These are phyloP conservation scores for Caenorhabditis angaria DNA, from an alignment of 2,888 invertebrate genomes.

Conservation along the genomic window DNA sequence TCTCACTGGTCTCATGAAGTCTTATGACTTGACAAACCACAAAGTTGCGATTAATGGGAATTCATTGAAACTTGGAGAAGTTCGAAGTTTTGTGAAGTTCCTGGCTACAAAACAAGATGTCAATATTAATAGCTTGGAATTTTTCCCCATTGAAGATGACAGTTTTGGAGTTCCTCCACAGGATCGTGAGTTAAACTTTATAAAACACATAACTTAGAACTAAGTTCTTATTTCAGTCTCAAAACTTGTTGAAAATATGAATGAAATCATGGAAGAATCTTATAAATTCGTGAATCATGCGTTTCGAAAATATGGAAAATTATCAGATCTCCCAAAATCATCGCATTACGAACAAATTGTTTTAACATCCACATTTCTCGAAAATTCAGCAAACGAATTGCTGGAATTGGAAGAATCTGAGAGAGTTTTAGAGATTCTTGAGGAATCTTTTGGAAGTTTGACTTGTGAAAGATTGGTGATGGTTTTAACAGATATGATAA, in stretches of 20 bases:
- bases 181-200: conserved; percentile 8
- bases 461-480: conserved; percentile 21
- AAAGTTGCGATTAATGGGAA: conserved; percentile 11
- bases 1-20: conserved; percentile 12
- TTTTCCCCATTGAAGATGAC: conserved; percentile 21
- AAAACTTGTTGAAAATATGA: not conserved
- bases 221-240: not conserved
- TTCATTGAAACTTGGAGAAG: not conserved
- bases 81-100: not conserved
- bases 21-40: conserved; percentile 15
- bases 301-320: not conserved
- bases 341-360: conserved; percentile 9
- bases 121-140: not conserved
- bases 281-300: not conserved
- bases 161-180: conserved; percentile 22
- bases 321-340: not conserved
- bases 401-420: conserved; percentile 8
- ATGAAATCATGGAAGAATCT: not conserved
- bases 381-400: conserved; percentile 24
- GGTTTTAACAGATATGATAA: conserved; percentile 27
- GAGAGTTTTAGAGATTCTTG: not conserved
- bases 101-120: not conserved
- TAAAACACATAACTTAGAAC: not conserved
- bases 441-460: conserved; percentile 15
- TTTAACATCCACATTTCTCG: conserved; percentile 20